A percentile compares a stretch with the other conserved stretches of the same genome.
phyloP scores from a whole-genome alignment of 2,888 invertebrate genomes.

The Ormyrus labotus region DNA sequence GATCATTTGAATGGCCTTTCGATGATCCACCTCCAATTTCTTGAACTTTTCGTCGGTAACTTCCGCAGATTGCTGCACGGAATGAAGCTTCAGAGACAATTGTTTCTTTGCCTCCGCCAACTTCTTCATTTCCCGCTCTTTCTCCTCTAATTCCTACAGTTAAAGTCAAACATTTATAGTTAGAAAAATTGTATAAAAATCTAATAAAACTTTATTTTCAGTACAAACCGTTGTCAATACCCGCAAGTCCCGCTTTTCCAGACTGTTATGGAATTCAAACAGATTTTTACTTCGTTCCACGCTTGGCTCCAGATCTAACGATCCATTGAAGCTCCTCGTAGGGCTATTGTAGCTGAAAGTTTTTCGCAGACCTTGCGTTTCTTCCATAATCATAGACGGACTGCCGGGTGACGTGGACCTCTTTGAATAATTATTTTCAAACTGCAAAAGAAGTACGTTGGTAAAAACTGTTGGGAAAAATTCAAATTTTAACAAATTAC shows the following conservation, averaged over 20 bases:
- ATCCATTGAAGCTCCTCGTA: slow-evolving; percentile 60
- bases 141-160: slow-evolving; percentile 68
- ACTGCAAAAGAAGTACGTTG: slow-evolving; percentile 60
- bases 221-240: slow-evolving; percentile 65
- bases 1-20: slow-evolving; percentile 79
- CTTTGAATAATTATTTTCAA: slow-evolving; percentile 68
- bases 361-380: slow-evolving; percentile 62
- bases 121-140: slow-evolving; percentile 64
- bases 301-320: slow-evolving; percentile 66
- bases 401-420: slow-evolving; percentile 67
- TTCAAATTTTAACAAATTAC: slow-evolving; percentile 58
- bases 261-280: slow-evolving; percentile 48
- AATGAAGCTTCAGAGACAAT: slow-evolving; percentile 68
- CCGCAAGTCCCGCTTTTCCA: slow-evolving; percentile 59
- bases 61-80: slow-evolving; percentile 65
- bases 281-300: slow-evolving; percentile 60
- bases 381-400: slow-evolving; percentile 65
- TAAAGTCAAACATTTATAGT: not conserved
- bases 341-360: slow-evolving; percentile 60
- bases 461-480: not conserved
- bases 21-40: slow-evolving; percentile 77
- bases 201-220: not conserved
- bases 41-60: slow-evolving; percentile 70
- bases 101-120: slow-evolving; percentile 71
- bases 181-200: not conserved